Evolutionary conservation across 2,888 invertebrate genomes (phyloP).

Genomic region (Hesperia comma): DNA sequence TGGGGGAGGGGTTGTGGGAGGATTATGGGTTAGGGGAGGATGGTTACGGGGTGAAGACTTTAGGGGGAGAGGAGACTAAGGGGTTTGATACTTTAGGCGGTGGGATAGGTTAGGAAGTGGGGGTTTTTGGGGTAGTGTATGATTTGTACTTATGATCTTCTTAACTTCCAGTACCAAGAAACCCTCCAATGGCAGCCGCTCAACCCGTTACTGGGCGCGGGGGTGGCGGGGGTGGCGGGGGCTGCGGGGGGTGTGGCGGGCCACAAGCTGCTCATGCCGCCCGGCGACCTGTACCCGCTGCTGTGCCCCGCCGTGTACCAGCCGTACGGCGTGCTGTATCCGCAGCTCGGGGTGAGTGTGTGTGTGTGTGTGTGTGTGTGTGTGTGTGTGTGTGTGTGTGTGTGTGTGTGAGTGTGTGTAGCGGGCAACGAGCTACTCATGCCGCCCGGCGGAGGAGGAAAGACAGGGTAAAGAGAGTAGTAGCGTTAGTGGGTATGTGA

Average conservation of each 20-base stretch:
- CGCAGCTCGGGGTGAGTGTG: conserved; percentile 53
- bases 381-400: conserved; percentile 37
- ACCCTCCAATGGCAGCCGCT: conserved; percentile 58
- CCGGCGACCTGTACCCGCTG: conserved; percentile 59
- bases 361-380: neutral
- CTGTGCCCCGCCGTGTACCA: conserved; percentile 52
- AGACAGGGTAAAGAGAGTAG: no score
- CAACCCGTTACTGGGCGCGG: conserved; percentile 43
- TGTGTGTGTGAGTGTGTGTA: neutral
- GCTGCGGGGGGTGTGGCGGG: conserved; percentile 39
- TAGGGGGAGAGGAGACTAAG: no score
- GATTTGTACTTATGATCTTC: no score
- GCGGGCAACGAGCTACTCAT: no score
- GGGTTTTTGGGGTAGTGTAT: no score
- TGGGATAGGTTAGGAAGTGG: no score
- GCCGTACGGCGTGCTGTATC: conserved; percentile 65
- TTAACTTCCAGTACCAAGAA: conserved; percentile 72
- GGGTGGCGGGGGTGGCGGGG: conserved; percentile 27
- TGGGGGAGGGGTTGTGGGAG: neutral
- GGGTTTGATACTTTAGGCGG: no score
- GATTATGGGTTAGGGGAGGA: no score
- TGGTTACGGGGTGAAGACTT: no score
- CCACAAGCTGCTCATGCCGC: conserved; percentile 59
- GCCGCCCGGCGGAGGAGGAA: no score
- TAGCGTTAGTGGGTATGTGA: no score